Evolutionary conservation across 2,113 vertebrate genomes (phyloP), one percentile per base, ranked within the genome.

Genomic region (Phrynosoma blainvillii): DNA sequence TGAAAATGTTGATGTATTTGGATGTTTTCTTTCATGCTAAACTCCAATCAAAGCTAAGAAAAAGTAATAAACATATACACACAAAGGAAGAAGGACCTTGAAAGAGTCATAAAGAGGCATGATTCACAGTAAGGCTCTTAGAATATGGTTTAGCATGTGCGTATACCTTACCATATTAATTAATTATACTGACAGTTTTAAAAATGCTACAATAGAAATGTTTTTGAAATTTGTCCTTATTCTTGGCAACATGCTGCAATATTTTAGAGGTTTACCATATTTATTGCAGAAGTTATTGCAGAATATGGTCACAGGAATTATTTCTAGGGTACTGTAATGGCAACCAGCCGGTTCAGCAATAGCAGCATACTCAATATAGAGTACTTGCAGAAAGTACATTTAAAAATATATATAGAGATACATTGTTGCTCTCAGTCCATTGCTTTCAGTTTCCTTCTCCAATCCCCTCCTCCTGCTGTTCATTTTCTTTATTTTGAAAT

Each of bases 401-500:
- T 23, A 65, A 20, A 32, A 65, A 42, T n/a, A 62, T 40, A 47
- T 27, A 20, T 10, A 30, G 13, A 23, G 30, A 36, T 23, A 36
- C 30, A 79, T n/a, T 65, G 83, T 88, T 91, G 25, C 86, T 93
- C 82, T 74, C 52, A 88, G 71, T 82, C 52, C 79, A 80, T 2
- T 36, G 36, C 7, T 54, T 47, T 5, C 18, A 65, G 8, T 62
- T 59, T 42, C 75, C 20, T 21, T 4, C 18, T 18, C 27, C 54
- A 59, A 52, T n/a, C 21, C 27, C 75, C 54, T 40, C n/a, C 52
- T 30, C 75, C 54, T 40, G 21, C 52, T 30, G 30, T 92, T 90
- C 87, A 87, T 93, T 90, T 92, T 91, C 85, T 90, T 76, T 77
- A 71, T 87, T 87, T 89, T 81, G 56, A 79, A 82, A 23, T 86